Percentiles rank a stretch among this genome's conserved stretches.
phyloP scores from a whole-genome alignment of 2,797 vertebrate species.

The Aphelocoma californica region DNA sequence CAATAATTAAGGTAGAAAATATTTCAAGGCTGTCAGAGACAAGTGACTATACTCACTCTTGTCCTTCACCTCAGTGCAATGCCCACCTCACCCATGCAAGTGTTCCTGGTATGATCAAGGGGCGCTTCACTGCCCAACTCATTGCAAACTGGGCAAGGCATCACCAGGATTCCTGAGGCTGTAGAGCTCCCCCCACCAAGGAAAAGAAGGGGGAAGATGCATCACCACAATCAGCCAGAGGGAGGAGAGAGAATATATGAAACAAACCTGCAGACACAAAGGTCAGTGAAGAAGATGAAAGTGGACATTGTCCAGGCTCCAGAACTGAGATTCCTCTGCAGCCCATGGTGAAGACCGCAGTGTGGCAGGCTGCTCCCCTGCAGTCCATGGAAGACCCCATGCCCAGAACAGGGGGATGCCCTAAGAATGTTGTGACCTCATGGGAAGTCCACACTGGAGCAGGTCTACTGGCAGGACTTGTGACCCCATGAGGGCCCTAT shows the following conservation, averaged over 20 bases:
- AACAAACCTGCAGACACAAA: neutral
- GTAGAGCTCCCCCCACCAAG: neutral
- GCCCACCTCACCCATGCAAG: fast-evolving
- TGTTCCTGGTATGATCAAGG: neutral
- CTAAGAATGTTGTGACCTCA: neutral
- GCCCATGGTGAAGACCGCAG: fast-evolving
- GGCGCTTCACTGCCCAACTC: neutral
- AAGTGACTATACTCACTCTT: neutral
- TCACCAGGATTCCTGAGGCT: neutral
- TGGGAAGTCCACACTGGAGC: fast-evolving
- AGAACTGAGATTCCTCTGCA: neutral
- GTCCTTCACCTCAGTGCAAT: neutral
- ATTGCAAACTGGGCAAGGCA: neutral
- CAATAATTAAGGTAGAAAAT: neutral
- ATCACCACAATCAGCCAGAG: neutral
- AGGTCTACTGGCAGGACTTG: neutral
- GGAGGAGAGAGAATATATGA: neutral
- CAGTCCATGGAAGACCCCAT: neutral
- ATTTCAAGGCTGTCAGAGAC: neutral
- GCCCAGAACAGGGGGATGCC: neutral
- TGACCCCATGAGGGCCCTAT: fast-evolving
- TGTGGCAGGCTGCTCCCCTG: too few species aligned
- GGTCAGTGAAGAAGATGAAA: neutral
- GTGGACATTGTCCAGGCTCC: fast-evolving
- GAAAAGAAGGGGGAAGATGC: neutral